Evolutionary conservation across 2,888 invertebrate genomes (phyloP).

Genomic region (Pyrocoelia pectoralis): DNA sequence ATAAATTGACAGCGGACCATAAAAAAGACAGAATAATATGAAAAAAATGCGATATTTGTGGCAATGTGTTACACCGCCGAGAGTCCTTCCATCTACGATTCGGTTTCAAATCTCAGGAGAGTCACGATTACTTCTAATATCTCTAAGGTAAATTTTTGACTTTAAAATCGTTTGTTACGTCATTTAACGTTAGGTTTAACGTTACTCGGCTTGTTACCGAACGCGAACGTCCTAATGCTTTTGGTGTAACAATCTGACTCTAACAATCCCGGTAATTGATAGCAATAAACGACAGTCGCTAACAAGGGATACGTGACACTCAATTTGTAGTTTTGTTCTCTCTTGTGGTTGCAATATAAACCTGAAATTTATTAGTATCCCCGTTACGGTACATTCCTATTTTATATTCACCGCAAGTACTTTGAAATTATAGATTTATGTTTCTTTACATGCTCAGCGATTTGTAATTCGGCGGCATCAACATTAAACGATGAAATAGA

Average conservation of each 20-base stretch:
- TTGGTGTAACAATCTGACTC: constrained; percentile 46
- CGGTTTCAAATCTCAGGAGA: constrained; percentile 20
- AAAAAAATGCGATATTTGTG: constrained; percentile 32
- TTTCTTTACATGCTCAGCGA: no score
- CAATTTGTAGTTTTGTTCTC: constrained; percentile 42
- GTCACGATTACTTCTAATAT: constrained; percentile 28
- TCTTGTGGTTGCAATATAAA: constrained; percentile 28
- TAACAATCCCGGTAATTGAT: constrained; percentile 52
- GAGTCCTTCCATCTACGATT: constrained; percentile 20
- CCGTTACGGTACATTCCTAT: neutral
- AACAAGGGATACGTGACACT: constrained; percentile 52
- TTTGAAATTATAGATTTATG: neutral
- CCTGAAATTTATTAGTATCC: constrained; percentile 35
- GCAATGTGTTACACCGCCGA: constrained; percentile 22
- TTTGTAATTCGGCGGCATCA: no score
- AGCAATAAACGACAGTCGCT: constrained; percentile 51
- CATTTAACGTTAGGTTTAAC: constrained; percentile 40
- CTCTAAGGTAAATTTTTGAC: constrained; percentile 28
- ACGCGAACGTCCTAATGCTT: constrained; percentile 41
- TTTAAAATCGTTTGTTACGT: no score
- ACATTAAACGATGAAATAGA: no score
- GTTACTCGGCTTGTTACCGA: constrained; percentile 42
- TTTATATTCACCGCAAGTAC: neutral
- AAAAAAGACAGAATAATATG: constrained; percentile 35
- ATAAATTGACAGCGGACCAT: constrained; percentile 37